Evolutionary conservation across 2,113 vertebrate species (phyloP).

Genomic region (Lucifuga dentata): DNA sequence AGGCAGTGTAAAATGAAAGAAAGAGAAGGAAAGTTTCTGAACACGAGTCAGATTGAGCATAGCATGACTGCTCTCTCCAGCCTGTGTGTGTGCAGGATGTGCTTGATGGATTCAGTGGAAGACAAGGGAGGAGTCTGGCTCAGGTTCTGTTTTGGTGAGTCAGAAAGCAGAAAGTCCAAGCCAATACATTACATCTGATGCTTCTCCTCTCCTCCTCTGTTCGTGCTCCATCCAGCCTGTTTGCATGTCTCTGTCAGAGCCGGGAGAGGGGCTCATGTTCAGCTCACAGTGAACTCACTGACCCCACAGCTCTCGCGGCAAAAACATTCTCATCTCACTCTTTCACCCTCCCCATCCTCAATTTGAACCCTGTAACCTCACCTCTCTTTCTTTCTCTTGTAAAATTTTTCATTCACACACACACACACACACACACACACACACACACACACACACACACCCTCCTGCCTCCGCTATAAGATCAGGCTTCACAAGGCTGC

Average conservation of each 20-base stretch:
- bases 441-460: conserved; percentile 21
- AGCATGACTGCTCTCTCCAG: conserved; percentile 23
- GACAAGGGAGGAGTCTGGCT: conserved; percentile 3
- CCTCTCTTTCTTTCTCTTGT: conserved; percentile 27
- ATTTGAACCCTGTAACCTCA: conserved; percentile 72
- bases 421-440: neutral
- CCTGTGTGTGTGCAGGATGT: conserved; percentile 57
- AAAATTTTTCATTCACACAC: conserved; percentile 13
- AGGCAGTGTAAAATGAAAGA: conserved; percentile 30
- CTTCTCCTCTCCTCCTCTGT: conserved; percentile 32
- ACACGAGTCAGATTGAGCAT: conserved; percentile 19
- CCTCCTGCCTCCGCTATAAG: conserved; percentile 17
- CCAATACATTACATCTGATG: conserved; percentile 43
- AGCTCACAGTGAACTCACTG: conserved; percentile 75
- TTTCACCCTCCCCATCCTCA: conserved; percentile 56
- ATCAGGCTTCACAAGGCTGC: conserved; percentile 11
- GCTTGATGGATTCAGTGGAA: conserved; percentile 28
- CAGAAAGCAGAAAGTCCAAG: conserved; percentile 23
- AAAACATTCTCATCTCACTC: conserved; percentile 65
- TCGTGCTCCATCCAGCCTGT: conserved; percentile 60
- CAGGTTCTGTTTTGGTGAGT: conserved; percentile 41
- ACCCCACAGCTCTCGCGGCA: conserved; percentile 68
- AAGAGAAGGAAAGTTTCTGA: conserved; percentile 20
- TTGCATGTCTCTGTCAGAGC: conserved; percentile 67
- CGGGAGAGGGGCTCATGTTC: conserved; percentile 64